A percentile compares a stretch with the other conserved stretches of the same genome.
These are phyloP conservation scores for Chelonus formosanus DNA, from an alignment of 2,888 invertebrate genomes.

Conservation along the genomic window DNA sequence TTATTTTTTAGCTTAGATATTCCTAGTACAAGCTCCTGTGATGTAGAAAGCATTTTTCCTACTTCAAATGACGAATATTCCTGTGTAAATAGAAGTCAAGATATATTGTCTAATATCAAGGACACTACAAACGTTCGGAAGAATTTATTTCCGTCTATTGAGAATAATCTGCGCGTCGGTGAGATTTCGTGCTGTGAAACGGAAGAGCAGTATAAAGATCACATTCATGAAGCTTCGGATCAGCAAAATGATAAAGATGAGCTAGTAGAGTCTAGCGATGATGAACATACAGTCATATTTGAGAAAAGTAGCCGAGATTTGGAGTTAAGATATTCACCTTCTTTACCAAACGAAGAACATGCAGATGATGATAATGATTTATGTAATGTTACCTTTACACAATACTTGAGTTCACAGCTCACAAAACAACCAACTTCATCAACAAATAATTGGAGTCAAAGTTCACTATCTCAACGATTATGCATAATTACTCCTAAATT, in stretches of 20 bases:
- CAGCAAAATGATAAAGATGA: conserved; percentile 15
- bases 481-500: conserved; percentile 67
- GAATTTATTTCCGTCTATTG: conserved; percentile 35
- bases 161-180: background rate
- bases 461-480: conserved; percentile 22
- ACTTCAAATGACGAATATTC: conserved; percentile 9
- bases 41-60: background rate
- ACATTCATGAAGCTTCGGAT: background rate
- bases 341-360: conserved; percentile 10
- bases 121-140: conserved; percentile 38
- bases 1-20: conserved; percentile 10
- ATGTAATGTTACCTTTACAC: conserved; percentile 51
- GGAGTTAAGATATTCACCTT: conserved; percentile 18
- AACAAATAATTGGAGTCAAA: conserved; percentile 2
- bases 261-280: conserved; percentile 1
- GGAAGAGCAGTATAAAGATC: background rate
- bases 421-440: conserved; percentile 25
- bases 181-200: conserved; percentile 6
- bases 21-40: background rate
- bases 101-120: conserved; percentile 24
- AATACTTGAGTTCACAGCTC: conserved; percentile 46
- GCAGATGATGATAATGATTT: conserved; percentile 41
- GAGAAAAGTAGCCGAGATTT: conserved; percentile 7
- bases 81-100: conserved; percentile 1
- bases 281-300: background rate